Conservation (phyloP, 2,888 invertebrate species). For the Aspidapion aeneum region DNA sequence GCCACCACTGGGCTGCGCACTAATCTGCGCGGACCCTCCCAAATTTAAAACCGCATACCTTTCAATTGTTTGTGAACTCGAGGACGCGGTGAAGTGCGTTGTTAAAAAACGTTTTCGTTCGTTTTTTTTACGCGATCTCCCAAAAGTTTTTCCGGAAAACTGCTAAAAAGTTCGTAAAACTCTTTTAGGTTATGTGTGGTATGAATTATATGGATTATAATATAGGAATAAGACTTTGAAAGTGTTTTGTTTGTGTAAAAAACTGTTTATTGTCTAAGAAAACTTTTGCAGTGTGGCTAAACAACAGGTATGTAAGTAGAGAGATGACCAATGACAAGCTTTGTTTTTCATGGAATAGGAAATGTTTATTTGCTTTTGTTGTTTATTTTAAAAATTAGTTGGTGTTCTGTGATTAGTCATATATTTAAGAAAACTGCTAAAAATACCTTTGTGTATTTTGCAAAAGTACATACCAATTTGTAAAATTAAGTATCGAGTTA, state of each 20-base stretch:
- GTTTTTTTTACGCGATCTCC: constrained; percentile 20
- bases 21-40: constrained; percentile 18
- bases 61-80: constrained; percentile 20
- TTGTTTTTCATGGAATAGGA: too few species aligned
- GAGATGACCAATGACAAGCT: background rate
- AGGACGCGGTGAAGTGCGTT: constrained; percentile 20
- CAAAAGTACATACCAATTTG: too few species aligned
- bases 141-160: constrained; percentile 16
- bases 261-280: constrained; percentile 4
- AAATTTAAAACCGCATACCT: constrained; percentile 20
- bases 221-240: background rate
- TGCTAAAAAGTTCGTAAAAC: constrained; percentile 20
- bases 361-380: too few species aligned
- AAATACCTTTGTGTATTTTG: too few species aligned
- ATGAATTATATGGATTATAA: background rate
- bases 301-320: constrained; percentile 37
- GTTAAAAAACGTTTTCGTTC: background rate
- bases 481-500: too few species aligned
- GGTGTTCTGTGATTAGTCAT: too few species aligned
- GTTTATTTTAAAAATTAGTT: too few species aligned
- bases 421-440: too few species aligned
- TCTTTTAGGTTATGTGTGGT: background rate
- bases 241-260: background rate
- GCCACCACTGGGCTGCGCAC: constrained; percentile 22
- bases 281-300: constrained; percentile 34